phyloP scores from a whole-genome alignment of 2,797 vertebrate genomes.

The Xiphorhynchus erythropygius region DNA sequence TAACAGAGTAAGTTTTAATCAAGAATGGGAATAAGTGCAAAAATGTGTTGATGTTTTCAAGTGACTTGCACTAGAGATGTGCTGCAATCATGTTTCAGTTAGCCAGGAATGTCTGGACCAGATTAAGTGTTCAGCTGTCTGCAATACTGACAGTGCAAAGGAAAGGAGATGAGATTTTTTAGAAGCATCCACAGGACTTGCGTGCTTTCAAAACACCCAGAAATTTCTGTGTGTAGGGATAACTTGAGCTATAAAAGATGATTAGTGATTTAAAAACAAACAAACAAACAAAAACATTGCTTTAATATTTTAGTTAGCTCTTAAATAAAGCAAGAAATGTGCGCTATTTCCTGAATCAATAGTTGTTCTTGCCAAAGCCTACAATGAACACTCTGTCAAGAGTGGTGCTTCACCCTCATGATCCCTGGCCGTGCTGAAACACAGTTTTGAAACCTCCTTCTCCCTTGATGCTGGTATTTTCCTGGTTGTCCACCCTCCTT shows the following conservation, averaged over 20 bases:
- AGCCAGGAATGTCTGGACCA: background rate
- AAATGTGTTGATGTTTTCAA: background rate
- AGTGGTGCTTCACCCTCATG: background rate
- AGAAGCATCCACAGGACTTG: background rate
- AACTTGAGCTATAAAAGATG: background rate
- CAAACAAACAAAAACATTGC: background rate
- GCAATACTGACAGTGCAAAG: background rate
- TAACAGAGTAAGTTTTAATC: background rate
- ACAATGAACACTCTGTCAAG: background rate
- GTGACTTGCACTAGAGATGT: background rate
- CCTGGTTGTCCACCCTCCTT: background rate
- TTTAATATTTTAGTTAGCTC: constrained; percentile 2
- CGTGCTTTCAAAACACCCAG: background rate
- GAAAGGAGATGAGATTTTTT: background rate
- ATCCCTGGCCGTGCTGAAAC: background rate
- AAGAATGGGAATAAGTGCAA: background rate
- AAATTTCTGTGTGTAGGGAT: background rate
- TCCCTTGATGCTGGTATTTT: background rate
- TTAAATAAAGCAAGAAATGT: constrained; percentile 36
- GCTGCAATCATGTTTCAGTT: background rate
- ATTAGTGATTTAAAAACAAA: background rate
- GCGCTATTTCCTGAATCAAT: constrained; percentile 1
- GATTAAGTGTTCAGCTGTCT: background rate
- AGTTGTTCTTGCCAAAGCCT: constrained; percentile 3
- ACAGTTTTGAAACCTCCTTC: background rate